Evolutionary conservation across 2,113 vertebrate species (phyloP).

Genomic region (Lipotes vexillifer): DNA sequence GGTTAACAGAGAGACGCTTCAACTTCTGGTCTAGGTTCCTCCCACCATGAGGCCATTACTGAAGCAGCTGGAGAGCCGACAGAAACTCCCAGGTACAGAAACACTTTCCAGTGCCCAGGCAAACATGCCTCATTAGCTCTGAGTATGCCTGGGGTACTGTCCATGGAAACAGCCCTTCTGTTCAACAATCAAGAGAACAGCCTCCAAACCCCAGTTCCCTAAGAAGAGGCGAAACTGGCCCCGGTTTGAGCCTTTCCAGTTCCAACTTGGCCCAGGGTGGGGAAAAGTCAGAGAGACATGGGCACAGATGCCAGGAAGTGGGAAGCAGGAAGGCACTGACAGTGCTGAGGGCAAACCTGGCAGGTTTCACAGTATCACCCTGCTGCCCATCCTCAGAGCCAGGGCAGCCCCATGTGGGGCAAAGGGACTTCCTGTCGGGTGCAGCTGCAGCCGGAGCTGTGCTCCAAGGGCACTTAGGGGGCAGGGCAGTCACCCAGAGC

Average conservation of each 20-base stretch:
- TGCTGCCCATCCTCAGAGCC: background rate
- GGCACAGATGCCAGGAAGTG: background rate
- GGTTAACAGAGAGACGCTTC: background rate
- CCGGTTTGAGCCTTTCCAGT: background rate
- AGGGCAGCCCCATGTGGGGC: background rate
- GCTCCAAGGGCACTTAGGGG: background rate
- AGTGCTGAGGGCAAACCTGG: background rate
- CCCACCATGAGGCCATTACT: background rate
- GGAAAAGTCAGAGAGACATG: background rate
- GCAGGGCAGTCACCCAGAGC: background rate
- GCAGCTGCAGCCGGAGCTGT: background rate
- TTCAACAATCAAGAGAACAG: background rate
- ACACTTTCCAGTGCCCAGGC: background rate
- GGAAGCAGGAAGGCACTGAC: background rate
- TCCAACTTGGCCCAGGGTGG: background rate
- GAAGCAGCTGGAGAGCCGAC: background rate
- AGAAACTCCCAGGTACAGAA: background rate
- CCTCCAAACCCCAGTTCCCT: background rate
- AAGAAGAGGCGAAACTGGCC: background rate
- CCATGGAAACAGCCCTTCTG: background rate
- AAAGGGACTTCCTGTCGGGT: constrained; percentile 24
- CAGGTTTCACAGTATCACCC: background rate
- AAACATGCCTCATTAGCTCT: background rate
- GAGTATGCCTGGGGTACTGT: background rate
- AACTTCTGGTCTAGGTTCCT: background rate